Evolutionary conservation across 2,113 vertebrate species (phyloP).

Genomic region (Proterorhinus semilunaris): DNA sequence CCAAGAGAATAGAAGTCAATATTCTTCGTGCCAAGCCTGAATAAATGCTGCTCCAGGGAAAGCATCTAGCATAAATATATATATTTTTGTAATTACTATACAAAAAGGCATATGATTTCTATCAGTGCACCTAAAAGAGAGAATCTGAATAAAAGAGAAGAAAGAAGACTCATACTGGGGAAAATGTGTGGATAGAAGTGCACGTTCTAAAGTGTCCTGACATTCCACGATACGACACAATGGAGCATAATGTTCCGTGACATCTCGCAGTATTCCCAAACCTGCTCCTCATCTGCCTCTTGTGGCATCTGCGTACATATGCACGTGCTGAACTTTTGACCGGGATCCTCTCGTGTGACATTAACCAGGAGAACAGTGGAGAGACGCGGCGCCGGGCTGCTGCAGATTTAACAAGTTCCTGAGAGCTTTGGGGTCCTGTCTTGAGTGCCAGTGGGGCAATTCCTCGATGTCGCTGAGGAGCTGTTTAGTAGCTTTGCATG

Average conservation of each 20-base stretch:
- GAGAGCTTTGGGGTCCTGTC: slow-evolving; percentile 85
- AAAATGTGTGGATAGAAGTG: background rate
- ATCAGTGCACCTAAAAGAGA: background rate
- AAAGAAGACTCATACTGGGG: background rate
- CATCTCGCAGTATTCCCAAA: slow-evolving; percentile 78
- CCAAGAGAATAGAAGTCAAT: background rate
- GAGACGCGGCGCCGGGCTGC: slow-evolving; percentile 73
- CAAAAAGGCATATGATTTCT: background rate
- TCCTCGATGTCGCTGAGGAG: slow-evolving; percentile 72
- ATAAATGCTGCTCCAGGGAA: background rate
- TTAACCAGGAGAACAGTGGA: slow-evolving; percentile 71
- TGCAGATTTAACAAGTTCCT: slow-evolving; percentile 96
- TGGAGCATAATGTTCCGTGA: slow-evolving; percentile 28
- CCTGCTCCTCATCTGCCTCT: slow-evolving; percentile 85
- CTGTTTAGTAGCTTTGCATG: slow-evolving; percentile 62
- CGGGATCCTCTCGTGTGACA: slow-evolving; percentile 88
- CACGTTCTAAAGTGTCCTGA: background rate
- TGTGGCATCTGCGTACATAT: slow-evolving; percentile 89
- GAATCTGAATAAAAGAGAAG: background rate
- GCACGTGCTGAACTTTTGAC: slow-evolving; percentile 95
- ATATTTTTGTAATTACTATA: background rate
- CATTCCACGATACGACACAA: slow-evolving; percentile 6
- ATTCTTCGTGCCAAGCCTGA: background rate
- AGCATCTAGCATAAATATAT: background rate
- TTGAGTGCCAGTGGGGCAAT: slow-evolving; percentile 85